A percentile compares a stretch with the other conserved stretches of the same genome.
Conservation (phyloP, 2,888 invertebrate genomes). For the Mamestra brassicae region DNA sequence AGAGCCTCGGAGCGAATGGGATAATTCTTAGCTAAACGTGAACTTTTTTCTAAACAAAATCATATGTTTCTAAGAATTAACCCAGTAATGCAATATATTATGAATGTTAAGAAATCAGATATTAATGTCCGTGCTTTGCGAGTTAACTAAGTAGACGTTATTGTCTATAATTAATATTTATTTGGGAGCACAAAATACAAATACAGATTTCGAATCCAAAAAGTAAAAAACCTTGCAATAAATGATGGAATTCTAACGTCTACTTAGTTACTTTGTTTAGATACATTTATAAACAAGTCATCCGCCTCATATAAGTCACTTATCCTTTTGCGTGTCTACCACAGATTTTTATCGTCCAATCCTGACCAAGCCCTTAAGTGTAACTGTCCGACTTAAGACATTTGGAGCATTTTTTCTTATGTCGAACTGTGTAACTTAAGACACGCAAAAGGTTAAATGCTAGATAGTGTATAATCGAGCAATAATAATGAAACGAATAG, state of each 20-base stretch:
- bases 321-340: no score
- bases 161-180: constrained; percentile 3
- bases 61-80: constrained; percentile 13
- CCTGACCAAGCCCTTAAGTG: no score
- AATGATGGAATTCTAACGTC: constrained; percentile 20
- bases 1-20: neutral
- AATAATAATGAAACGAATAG: constrained; percentile 63
- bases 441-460: no score
- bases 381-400: no score
- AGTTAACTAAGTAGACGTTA: constrained; percentile 43
- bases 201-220: neutral
- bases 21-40: constrained; percentile 14
- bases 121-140: constrained; percentile 26
- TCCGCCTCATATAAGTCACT: constrained; percentile 63
- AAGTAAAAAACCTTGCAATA: constrained; percentile 17
- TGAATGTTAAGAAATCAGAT: constrained; percentile 41
- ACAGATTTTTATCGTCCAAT: no score
- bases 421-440: no score
- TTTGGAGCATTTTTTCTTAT: no score
- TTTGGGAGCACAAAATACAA: neutral
- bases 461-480: constrained; percentile 60
- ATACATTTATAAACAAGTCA: constrained; percentile 39
- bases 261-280: constrained; percentile 24
- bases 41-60: neutral
- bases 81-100: constrained; percentile 23